Evolutionary conservation across 2,797 vertebrate species (phyloP).

Genomic region (Diplodus puntazzo): DNA sequence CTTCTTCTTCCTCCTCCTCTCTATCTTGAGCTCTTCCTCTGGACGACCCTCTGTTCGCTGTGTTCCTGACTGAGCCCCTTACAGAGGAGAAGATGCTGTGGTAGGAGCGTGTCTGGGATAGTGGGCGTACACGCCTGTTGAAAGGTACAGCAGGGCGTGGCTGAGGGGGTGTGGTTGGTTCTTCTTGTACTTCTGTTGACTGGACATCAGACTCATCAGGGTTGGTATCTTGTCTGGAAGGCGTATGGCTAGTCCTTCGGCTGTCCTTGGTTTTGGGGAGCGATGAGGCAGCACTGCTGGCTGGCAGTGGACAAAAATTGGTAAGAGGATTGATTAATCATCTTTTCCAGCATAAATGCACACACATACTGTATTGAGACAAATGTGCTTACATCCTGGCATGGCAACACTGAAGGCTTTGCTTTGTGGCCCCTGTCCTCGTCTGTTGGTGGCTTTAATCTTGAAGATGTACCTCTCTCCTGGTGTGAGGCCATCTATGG

Average conservation of each 20-base stretch:
- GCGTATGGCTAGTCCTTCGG: constrained; percentile 52
- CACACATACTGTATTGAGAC: background rate
- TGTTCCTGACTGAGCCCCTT: constrained; percentile 80
- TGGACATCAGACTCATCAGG: constrained; percentile 77
- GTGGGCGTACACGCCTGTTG: constrained; percentile 77
- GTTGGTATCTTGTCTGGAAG: constrained; percentile 75
- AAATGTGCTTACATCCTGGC: constrained; percentile 90
- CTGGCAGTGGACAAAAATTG: constrained; percentile 79
- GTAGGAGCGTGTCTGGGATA: constrained; percentile 84
- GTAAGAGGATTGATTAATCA: constrained; percentile 23
- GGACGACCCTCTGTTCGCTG: constrained; percentile 51
- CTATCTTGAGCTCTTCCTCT: constrained; percentile 59
- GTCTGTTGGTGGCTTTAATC: constrained; percentile 95
- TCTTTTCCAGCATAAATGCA: constrained; percentile 12
- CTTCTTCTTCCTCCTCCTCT: constrained; percentile 65
- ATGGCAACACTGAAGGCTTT: constrained; percentile 93
- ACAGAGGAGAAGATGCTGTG: constrained; percentile 85
- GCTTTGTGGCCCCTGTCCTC: constrained; percentile 94
- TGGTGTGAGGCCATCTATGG: constrained; percentile 92
- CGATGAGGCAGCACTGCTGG: constrained; percentile 74
- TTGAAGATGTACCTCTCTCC: constrained; percentile 98
- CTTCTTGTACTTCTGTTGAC: constrained; percentile 77
- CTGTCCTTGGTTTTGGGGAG: constrained; percentile 72
- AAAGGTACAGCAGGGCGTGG: constrained; percentile 53
- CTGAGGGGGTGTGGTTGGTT: constrained; percentile 50